phyloP scores from a whole-genome alignment of 2,113 vertebrate species.

The Galbula dea region DNA sequence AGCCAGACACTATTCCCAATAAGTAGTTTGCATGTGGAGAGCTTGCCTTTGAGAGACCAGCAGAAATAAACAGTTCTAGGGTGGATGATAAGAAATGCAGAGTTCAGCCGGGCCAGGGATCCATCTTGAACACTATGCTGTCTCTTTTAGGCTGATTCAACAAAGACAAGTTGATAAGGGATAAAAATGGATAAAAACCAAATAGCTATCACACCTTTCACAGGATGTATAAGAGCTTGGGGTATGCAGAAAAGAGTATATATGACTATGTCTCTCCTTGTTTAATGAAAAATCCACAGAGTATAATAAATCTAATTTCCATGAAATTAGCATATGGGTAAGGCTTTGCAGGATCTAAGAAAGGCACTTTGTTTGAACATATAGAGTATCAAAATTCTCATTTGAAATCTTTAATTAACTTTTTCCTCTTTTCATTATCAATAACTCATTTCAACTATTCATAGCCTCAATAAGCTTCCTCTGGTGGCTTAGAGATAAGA shows the following conservation, averaged over 20 bases:
- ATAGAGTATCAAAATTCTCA: constrained; percentile 55
- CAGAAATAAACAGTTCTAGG: background rate
- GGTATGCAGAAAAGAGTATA: background rate
- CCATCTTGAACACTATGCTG: background rate
- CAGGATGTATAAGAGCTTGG: constrained; percentile 36
- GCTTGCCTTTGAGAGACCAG: background rate
- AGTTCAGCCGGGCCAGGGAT: background rate
- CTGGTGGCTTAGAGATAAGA: constrained; percentile 59
- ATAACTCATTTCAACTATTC: constrained; percentile 46
- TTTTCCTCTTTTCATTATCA: constrained; percentile 52
- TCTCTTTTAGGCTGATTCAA: constrained; percentile 9
- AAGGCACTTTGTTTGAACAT: constrained; percentile 62
- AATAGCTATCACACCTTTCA: constrained; percentile 55
- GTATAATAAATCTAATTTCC: constrained; percentile 61
- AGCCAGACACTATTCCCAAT: background rate
- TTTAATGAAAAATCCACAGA: constrained; percentile 50
- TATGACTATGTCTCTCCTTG: constrained; percentile 9
- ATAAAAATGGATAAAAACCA: constrained; percentile 28
- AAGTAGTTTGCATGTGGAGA: background rate
- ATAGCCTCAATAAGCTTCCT: constrained; percentile 31
- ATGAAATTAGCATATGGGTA: constrained; percentile 52
- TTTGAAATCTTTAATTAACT: constrained; percentile 70
- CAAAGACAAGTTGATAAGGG: constrained; percentile 24
- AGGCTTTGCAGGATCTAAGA: constrained; percentile 55
- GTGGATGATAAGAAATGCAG: background rate